Conservation (phyloP, 1,140 invertebrate species). For the Neocloeon triangulifer region DNA sequence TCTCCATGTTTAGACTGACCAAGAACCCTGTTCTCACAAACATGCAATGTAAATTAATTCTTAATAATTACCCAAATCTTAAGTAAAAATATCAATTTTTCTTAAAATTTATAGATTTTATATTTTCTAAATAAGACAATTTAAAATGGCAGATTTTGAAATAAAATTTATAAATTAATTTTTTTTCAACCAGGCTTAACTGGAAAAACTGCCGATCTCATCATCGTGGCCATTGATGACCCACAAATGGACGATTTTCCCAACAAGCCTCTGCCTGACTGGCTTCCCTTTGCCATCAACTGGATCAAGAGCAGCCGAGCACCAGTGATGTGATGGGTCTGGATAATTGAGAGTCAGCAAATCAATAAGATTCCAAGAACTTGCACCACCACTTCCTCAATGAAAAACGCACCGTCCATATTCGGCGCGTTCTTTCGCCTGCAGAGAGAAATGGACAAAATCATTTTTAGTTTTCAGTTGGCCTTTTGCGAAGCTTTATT, state of each 20-base stretch:
- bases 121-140: not conserved
- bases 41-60: conserved; percentile 25
- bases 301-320: conserved; percentile 51
- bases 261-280: conserved; percentile 21
- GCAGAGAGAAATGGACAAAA: no score
- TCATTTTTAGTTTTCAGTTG: no score
- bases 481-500: no score
- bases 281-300: no score
- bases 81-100: not conserved
- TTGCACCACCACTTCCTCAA: no score
- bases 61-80: not conserved
- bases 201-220: not conserved
- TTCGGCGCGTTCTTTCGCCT: no score
- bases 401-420: no score
- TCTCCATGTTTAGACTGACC: conserved; percentile 35
- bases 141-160: no score
- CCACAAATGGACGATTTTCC: conserved; percentile 16
- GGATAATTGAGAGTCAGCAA: no score
- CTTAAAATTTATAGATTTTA: not conserved
- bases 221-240: conserved; percentile 6
- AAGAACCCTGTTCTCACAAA: conserved; percentile 25
- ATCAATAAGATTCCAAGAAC: no score
- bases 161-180: no score
- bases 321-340: conserved; percentile 53
- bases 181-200: not conserved